These are phyloP conservation scores for Ecliptopera silaceata DNA, from an alignment of 2,888 invertebrate genomes.

Conservation along the genomic window DNA sequence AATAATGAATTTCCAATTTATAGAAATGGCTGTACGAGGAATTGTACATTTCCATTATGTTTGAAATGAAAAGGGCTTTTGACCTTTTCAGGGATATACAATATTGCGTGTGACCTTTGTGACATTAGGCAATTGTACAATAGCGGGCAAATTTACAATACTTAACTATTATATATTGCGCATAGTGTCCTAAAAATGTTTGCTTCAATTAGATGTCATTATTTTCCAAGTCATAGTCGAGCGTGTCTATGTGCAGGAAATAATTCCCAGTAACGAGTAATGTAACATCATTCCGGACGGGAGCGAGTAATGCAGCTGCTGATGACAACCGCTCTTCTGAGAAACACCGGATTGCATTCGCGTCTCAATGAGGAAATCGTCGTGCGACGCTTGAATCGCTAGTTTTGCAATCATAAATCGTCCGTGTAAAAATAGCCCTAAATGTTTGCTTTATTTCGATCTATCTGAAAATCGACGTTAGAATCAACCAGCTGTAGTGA, in stretches of 20 bases:
- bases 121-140: neutral
- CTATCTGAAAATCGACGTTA: conserved; percentile 36
- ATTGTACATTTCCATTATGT: conserved; percentile 1
- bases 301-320: conserved; percentile 57
- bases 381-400: conserved; percentile 25
- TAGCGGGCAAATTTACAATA: neutral
- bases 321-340: conserved; percentile 63
- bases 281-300: conserved; percentile 56
- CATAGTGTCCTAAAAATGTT: conserved; percentile 20
- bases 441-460: conserved; percentile 27
- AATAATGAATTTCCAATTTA: conserved; percentile 2
- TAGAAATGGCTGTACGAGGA: conserved; percentile 1
- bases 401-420: conserved; percentile 33
- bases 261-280: conserved; percentile 61
- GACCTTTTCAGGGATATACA: neutral
- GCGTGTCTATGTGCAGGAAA: conserved; percentile 55
- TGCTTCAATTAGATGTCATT: conserved; percentile 21
- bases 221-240: conserved; percentile 43
- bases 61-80: neutral
- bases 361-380: conserved; percentile 58
- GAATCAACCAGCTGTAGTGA: conserved; percentile 62
- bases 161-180: no score
- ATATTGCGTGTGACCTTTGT: neutral
- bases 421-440: conserved; percentile 13
- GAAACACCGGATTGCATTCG: conserved; percentile 61